These are phyloP conservation scores for Flabesymbios commensalis DNA, from an alignment of 2,888 invertebrate genomes.

Conservation along the genomic window DNA sequence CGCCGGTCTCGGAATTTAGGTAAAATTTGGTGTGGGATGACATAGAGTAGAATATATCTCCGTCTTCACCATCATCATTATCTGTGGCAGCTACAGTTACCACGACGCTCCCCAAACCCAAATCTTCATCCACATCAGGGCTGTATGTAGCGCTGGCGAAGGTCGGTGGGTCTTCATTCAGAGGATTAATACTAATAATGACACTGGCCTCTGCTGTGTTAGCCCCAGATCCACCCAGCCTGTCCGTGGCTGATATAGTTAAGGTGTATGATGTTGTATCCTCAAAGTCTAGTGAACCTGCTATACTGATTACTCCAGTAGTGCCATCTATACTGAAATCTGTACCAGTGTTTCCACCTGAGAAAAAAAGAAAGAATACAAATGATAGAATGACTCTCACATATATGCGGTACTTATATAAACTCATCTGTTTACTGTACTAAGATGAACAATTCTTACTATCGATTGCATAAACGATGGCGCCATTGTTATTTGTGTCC, in stretches of 20 bases:
- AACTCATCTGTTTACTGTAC: too few species aligned
- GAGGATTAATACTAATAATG: background rate
- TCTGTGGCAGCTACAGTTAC: slow-evolving; percentile 43
- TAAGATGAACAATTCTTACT: too few species aligned
- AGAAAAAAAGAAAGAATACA: background rate
- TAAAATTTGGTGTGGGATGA: background rate
- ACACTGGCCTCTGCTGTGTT: background rate
- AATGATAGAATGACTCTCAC: too few species aligned
- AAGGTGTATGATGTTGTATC: slow-evolving; percentile 31
- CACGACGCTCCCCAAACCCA: slow-evolving; percentile 40
- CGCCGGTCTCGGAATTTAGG: slow-evolving; percentile 16
- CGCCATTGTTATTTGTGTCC: slow-evolving; percentile 14
- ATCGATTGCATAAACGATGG: slow-evolving; percentile 35
- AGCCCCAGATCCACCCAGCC: slow-evolving; percentile 34
- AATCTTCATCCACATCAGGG: slow-evolving; percentile 16
- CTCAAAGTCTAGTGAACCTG: slow-evolving; percentile 38
- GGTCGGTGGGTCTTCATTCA: slow-evolving; percentile 7
- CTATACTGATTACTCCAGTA: slow-evolving; percentile 38
- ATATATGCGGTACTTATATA: too few species aligned
- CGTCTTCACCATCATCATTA: slow-evolving; percentile 39
- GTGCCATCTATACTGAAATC: slow-evolving; percentile 42
- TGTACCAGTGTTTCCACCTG: slow-evolving; percentile 35
- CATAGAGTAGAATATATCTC: background rate
- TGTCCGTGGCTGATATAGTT: slow-evolving; percentile 41
- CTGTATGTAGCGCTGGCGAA: slow-evolving; percentile 8